A percentile compares a stretch with the other conserved stretches of the same genome.
phyloP scores from a whole-genome alignment of 1,140 invertebrate species.

The Heliothis subflexa region DNA sequence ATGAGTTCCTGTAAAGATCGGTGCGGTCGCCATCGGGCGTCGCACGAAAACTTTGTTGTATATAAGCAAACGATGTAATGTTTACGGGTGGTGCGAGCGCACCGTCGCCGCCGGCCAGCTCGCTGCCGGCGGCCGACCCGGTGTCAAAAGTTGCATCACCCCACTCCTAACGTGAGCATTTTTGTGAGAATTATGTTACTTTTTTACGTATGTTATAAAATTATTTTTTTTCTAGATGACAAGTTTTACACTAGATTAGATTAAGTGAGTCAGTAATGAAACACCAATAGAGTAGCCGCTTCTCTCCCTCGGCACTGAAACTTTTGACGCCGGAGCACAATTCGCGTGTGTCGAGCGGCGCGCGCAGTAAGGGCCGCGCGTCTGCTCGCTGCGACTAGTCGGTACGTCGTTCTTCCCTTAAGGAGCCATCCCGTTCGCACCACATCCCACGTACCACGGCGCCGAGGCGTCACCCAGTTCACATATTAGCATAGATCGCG shows the following conservation, averaged over 20 bases:
- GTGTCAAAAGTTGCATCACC: conserved; percentile 72
- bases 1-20: conserved; percentile 85
- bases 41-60: conserved; percentile 78
- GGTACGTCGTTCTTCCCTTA: conserved; percentile 47
- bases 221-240: conserved; percentile 82
- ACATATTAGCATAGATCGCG: conserved; percentile 79
- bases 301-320: conserved; percentile 83
- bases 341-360: conserved; percentile 56
- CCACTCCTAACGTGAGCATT: conserved; percentile 83
- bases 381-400: conserved; percentile 43
- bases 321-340: conserved; percentile 82
- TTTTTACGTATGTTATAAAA: conserved; percentile 82
- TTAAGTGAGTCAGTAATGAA: conserved; percentile 85
- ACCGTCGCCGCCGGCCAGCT: conserved; percentile 42
- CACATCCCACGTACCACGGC: conserved; percentile 53
- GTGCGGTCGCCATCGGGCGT: conserved; percentile 64
- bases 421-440: conserved; percentile 48
- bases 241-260: conserved; percentile 86
- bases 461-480: conserved; percentile 59
- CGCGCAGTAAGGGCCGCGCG: conserved; percentile 32
- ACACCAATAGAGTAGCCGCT: conserved; percentile 87
- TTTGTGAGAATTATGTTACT: conserved; percentile 85
- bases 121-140: conserved; percentile 60
- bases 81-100: conserved; percentile 63
- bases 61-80: conserved; percentile 80